These are phyloP conservation scores for Cylas formicarius DNA, from an alignment of 1,140 invertebrate species.

Conservation along the genomic window DNA sequence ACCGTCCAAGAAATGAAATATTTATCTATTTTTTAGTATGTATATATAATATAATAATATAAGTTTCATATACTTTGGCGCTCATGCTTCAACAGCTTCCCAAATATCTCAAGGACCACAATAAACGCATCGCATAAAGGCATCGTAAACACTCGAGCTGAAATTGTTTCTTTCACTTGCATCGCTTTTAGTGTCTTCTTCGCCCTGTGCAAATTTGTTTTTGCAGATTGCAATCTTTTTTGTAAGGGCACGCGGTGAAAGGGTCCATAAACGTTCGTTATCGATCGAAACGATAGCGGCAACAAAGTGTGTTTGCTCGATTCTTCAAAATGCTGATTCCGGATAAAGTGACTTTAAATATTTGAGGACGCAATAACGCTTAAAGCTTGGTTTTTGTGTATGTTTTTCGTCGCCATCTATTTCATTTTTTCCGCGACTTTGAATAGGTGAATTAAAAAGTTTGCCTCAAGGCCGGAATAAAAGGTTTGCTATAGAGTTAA, in stretches of 20 bases:
- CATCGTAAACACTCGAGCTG: too few species aligned
- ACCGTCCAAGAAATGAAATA: too few species aligned
- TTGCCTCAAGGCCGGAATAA: not conserved
- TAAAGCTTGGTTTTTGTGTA: conserved; percentile 5
- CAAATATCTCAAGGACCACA: too few species aligned
- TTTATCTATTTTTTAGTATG: too few species aligned
- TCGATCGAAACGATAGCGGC: conserved; percentile 25
- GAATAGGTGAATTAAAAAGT: not conserved
- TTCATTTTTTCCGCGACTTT: conserved; percentile 6
- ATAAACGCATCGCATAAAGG: too few species aligned
- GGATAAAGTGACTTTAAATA: conserved; percentile 26
- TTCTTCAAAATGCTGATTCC: conserved; percentile 19
- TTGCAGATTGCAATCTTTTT: conserved; percentile 24
- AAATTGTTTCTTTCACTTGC: too few species aligned
- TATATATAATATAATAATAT: too few species aligned
- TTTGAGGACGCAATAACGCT: conserved; percentile 20
- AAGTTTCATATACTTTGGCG: too few species aligned
- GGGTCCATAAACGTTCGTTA: conserved; percentile 14
- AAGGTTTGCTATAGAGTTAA: too few species aligned
- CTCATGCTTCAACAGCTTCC: too few species aligned
- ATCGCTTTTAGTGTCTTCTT: conserved; percentile 15
- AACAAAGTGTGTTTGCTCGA: conserved; percentile 23
- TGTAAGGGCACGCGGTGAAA: conserved; percentile 16
- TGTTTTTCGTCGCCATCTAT: not conserved
- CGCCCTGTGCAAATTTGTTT: conserved; percentile 22